These are phyloP conservation scores for Lathronympha strigana DNA, from an alignment of 2,888 invertebrate genomes.

Conservation along the genomic window DNA sequence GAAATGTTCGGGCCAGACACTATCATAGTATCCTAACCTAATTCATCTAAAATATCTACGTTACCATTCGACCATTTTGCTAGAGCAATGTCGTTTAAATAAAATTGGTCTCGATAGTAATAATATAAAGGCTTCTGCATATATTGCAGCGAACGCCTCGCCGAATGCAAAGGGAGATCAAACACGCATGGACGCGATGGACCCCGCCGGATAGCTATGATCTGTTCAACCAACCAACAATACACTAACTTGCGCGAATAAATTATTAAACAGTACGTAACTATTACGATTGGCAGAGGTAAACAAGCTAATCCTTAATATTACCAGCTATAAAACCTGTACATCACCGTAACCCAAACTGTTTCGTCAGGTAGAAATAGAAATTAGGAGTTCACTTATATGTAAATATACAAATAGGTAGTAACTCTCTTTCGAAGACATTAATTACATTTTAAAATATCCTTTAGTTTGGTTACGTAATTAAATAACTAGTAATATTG, in stretches of 20 bases:
- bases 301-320: constrained; percentile 82
- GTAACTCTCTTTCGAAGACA: constrained; percentile 80
- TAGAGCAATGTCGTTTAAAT: constrained; percentile 79
- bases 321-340: constrained; percentile 84
- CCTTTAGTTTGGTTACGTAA: constrained; percentile 85
- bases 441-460: constrained; percentile 81
- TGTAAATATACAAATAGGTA: constrained; percentile 81
- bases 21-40: constrained; percentile 84
- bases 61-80: constrained; percentile 80
- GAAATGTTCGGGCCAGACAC: constrained; percentile 84
- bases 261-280: constrained; percentile 82
- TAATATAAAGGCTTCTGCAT: constrained; percentile 72
- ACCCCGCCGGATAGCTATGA: constrained; percentile 80
- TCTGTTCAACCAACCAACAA: constrained; percentile 73
- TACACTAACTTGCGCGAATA: constrained; percentile 81
- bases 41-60: constrained; percentile 82
- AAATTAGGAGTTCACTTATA: constrained; percentile 78
- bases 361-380: constrained; percentile 73
- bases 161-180: constrained; percentile 27
- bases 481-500: constrained; percentile 86
- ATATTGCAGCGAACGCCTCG: constrained; percentile 48
- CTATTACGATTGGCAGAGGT: constrained; percentile 84
- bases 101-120: constrained; percentile 83
- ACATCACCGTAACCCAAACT: constrained; percentile 83
- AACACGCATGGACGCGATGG: constrained; percentile 24